phyloP scores from a whole-genome alignment of 2,797 vertebrate genomes.

The Hemibagrus guttatus region DNA sequence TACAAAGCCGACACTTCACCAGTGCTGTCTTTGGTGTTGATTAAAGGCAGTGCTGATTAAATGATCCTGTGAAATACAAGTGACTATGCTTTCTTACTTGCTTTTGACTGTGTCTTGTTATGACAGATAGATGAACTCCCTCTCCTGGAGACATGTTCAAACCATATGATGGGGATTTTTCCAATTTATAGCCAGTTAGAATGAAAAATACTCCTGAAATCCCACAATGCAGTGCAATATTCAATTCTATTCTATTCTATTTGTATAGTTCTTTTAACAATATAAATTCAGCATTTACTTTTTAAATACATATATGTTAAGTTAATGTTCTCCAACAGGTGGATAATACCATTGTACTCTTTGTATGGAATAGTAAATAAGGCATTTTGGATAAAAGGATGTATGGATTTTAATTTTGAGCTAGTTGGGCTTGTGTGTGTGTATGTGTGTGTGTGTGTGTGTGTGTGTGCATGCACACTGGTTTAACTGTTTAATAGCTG shows the following conservation, averaged over 20 bases:
- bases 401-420: neutral
- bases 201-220: neutral
- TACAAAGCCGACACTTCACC: neutral
- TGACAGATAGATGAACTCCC: neutral
- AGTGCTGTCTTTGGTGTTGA: neutral
- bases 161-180: neutral
- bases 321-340: neutral
- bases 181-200: neutral
- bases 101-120: neutral
- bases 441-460: constrained; percentile 20
- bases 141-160: neutral
- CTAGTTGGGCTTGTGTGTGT: neutral
- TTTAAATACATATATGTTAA: neutral
- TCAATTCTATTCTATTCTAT: too few species aligned
- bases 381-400: neutral
- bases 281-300: too few species aligned
- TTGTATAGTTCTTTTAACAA: too few species aligned
- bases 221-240: neutral
- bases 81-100: neutral
- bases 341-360: neutral
- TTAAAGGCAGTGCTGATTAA: neutral
- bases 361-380: neutral
- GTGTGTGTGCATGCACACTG: neutral
- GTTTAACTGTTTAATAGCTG: constrained; percentile 32
- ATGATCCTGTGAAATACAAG: neutral